phyloP scores from a whole-genome alignment of 2,797 vertebrate species.

The Chanos chanos region DNA sequence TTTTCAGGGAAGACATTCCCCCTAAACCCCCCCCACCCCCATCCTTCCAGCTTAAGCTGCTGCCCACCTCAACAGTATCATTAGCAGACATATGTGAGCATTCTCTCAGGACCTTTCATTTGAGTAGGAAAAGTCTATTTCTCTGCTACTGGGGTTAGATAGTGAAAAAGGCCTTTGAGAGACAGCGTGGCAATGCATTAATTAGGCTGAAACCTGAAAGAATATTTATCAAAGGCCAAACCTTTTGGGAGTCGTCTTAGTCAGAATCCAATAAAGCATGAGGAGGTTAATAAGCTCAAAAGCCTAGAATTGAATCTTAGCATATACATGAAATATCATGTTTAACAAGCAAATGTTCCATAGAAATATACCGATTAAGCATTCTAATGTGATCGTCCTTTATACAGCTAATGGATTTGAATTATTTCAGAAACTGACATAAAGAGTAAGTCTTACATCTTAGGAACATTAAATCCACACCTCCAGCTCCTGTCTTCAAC shows the following conservation, averaged over 20 bases:
- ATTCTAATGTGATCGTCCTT: conserved; percentile 48
- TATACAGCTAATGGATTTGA: conserved; percentile 51
- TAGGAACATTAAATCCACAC: conserved; percentile 16
- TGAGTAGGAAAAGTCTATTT: conserved; percentile 67
- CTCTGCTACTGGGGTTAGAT: conserved; percentile 66
- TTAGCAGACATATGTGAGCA: conserved; percentile 58
- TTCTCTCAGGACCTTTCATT: conserved; percentile 78
- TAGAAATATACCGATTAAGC: conserved; percentile 56
- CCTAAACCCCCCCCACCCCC: conserved; percentile 45
- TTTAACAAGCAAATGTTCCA: conserved; percentile 64
- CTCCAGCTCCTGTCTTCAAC: neutral
- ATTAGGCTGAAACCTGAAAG: conserved; percentile 72
- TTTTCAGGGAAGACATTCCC: conserved; percentile 58
- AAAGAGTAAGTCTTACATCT: conserved; percentile 36
- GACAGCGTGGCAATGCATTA: conserved; percentile 67
- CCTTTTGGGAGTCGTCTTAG: conserved; percentile 60
- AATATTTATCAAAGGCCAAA: conserved; percentile 74
- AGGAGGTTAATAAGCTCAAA: conserved; percentile 68
- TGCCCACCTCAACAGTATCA: conserved; percentile 52
- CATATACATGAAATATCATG: conserved; percentile 67
- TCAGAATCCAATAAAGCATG: conserved; percentile 61
- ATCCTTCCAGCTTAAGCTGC: conserved; percentile 39
- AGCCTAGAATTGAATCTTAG: conserved; percentile 60
- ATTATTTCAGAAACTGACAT: conserved; percentile 52
- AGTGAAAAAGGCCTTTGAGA: conserved; percentile 64